These are phyloP conservation scores for Hylia prasina DNA, from an alignment of 2,113 vertebrate species.

Conservation along the genomic window DNA sequence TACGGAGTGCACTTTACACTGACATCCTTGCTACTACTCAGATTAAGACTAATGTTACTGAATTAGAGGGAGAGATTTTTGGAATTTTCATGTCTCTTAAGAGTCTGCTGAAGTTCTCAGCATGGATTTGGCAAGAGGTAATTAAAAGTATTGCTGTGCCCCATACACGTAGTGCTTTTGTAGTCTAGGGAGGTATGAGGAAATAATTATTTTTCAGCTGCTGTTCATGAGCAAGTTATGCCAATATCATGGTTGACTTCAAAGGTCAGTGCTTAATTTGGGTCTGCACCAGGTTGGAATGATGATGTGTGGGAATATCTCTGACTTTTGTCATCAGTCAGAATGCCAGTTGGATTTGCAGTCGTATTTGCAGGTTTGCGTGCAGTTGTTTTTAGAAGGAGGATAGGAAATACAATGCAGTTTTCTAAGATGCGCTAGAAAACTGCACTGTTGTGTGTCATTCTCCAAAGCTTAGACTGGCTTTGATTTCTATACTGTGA, in stretches of 20 bases:
- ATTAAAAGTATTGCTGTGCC: rapidly evolving
- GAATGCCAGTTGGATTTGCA: neutral
- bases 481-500: neutral
- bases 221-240: neutral
- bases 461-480: neutral
- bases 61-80: neutral
- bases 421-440: neutral
- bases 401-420: rapidly evolving
- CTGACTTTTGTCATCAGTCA: neutral
- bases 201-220: neutral
- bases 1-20: rapidly evolving
- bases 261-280: neutral
- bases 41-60: neutral
- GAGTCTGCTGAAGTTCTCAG: neutral
- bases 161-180: neutral
- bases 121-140: neutral
- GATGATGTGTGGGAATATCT: rapidly evolving
- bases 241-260: neutral
- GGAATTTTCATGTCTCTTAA: neutral
- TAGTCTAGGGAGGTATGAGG: neutral
- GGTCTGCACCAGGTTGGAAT: neutral
- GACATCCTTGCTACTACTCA: neutral
- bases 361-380: neutral
- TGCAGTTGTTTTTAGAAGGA: neutral
- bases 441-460: rapidly evolving